Base-by-base conservation (phyloP, 2,797 vertebrate species). In the Rhinoraja longicauda region DNA sequence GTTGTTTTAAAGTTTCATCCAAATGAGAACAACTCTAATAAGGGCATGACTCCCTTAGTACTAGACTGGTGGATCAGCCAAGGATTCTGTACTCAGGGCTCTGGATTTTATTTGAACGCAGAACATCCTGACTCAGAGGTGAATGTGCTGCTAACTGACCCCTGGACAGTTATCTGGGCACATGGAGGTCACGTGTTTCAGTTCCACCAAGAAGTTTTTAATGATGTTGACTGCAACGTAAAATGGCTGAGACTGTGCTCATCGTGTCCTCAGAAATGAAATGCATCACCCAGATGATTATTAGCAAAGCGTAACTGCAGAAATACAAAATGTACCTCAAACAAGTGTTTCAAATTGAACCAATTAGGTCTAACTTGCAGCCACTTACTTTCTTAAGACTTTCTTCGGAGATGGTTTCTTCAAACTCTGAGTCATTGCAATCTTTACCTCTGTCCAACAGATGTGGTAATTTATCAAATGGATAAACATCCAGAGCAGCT, bases 401-500 rank as follows among this genome's bases (percentile, higher is more conserved):
- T 72, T 3, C 70, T 72, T 21, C 70, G 0, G 70, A 24, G 19
- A 75, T 26, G 26, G 24, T 15, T 26, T 45, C 39, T 75, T 92
- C 24, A 92, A 92, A 72, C 36, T 15, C 7, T 32, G 59, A 88
- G 8, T 67, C 67, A 36, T 26, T 67, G 59, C 59, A 88, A 36
- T 29, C 84, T 64, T 88, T 67, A 73, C 24, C 75, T 75, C 75
- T 73, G 45, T 75, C 90, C 70, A 92, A 29, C 39, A 92, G 70
- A 73, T 92, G 90, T 53, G 36, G 36, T n/a, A 92, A 92, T 73
- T 53, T 92, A 92, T 92, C 45, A 73, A 88, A 73, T 45, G 70
- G 70, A 75, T 10, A 75, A 73, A 75, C 62, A 88, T 88, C 67
- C 62, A 92, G 39, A 53, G 4, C 39, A 24, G 70, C 39, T 29